Conservation (phyloP, 2,113 vertebrate genomes). For the Nasalis larvatus region DNA sequence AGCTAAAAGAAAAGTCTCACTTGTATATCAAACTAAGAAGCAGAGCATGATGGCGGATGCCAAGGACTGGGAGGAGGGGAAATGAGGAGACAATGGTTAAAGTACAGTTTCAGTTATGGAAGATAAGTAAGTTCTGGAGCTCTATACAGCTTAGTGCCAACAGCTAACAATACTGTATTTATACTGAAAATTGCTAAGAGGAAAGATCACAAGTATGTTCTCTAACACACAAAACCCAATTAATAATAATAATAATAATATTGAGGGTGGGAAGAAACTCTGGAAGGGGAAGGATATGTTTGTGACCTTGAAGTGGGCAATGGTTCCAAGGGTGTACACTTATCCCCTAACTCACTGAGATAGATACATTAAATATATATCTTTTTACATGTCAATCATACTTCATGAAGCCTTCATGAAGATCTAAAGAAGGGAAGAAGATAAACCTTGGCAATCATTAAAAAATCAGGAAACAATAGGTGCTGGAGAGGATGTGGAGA, state of each 20-base stretch:
- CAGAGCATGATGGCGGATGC: background rate
- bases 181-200: background rate
- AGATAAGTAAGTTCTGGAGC: background rate
- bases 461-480: too few species aligned
- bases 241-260: background rate
- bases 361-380: background rate
- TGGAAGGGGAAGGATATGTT: background rate
- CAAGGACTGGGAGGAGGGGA: background rate
- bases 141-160: background rate
- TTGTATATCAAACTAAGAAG: background rate
- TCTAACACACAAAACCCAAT: background rate
- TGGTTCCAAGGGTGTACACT: background rate
- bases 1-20: background rate
- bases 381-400: background rate
- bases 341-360: background rate
- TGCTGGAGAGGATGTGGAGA: too few species aligned
- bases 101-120: background rate
- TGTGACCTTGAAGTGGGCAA: background rate
- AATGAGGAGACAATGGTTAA: background rate
- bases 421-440: background rate
- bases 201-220: background rate
- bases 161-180: background rate
- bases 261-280: background rate
- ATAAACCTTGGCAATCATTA: background rate
- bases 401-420: background rate